phyloP scores from a whole-genome alignment of 1,140 invertebrate genomes.

The Pollicipes pollicipes region DNA sequence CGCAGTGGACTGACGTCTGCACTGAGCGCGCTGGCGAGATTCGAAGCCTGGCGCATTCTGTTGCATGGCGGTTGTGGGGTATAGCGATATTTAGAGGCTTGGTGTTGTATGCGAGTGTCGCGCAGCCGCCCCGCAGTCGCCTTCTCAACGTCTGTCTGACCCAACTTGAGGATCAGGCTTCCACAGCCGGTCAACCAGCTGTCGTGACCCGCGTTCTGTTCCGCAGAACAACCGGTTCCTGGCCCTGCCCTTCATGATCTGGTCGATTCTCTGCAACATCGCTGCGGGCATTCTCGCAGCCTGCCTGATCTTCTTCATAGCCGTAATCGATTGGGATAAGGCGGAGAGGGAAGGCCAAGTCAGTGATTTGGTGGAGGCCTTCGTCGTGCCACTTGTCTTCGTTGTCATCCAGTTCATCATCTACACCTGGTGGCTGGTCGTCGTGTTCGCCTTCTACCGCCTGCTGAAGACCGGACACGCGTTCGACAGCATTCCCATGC shows the following conservation, averaged over 20 bases:
- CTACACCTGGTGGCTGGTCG: neutral
- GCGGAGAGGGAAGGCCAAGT: neutral
- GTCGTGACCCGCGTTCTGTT: neutral
- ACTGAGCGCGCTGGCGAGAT: no score
- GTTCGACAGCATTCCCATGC: neutral
- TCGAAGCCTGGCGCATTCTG: no score
- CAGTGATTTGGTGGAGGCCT: neutral
- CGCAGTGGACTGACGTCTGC: no score
- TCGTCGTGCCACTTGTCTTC: neutral
- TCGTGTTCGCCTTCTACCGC: neutral
- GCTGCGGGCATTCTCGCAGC: neutral
- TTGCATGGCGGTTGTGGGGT: no score
- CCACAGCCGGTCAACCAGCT: no score
- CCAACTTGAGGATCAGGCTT: no score
- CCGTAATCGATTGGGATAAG: neutral
- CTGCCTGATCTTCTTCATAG: neutral
- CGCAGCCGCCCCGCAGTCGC: no score
- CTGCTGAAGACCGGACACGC: neutral
- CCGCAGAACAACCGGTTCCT: neutral
- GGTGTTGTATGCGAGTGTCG: no score
- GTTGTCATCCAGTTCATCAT: neutral
- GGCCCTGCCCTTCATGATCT: neutral
- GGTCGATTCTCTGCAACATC: neutral
- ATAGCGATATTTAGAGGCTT: no score
- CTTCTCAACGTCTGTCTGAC: no score